These are phyloP conservation scores for Drosophila histrio DNA, from an alignment of 2,888 invertebrate genomes.

Conservation along the genomic window DNA sequence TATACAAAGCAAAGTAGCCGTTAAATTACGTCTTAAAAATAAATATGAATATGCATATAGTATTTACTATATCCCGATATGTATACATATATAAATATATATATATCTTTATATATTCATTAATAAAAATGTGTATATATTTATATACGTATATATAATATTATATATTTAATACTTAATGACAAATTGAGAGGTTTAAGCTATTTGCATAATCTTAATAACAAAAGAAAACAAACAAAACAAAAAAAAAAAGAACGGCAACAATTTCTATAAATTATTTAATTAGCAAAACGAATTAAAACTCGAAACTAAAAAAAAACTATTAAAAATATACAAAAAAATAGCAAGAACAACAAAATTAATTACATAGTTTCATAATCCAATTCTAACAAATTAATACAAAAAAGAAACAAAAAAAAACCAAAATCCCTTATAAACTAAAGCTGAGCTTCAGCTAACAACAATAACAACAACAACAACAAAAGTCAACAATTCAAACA, in stretches of 20 bases:
- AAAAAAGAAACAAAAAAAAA: background rate
- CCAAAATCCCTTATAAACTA: conserved; percentile 19
- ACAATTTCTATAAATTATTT: conserved; percentile 51
- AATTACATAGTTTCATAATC: conserved; percentile 47
- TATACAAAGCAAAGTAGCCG: conserved; percentile 72
- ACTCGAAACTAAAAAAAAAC: conserved; percentile 27
- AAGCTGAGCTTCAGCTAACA: conserved; percentile 20
- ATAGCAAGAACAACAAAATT: conserved; percentile 36
- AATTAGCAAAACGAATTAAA: conserved; percentile 48
- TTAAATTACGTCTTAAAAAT: conserved; percentile 58
- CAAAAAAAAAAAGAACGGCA: conserved; percentile 29
- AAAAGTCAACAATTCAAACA: conserved; percentile 36
- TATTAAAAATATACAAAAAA: conserved; percentile 14
- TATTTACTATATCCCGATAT: conserved; percentile 21
- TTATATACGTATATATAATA: conserved; percentile 34
- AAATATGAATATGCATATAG: conserved; percentile 23
- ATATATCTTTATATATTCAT: conserved; percentile 46
- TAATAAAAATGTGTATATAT: conserved; percentile 17
- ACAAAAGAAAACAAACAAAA: no score
- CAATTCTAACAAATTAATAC: conserved; percentile 14
- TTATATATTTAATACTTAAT: conserved; percentile 29
- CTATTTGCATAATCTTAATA: conserved; percentile 50
- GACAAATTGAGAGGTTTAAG: conserved; percentile 41
- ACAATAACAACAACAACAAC: conserved; percentile 14
- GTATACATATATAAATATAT: conserved; percentile 29